A percentile compares a stretch with the other conserved stretches of the same genome.
phyloP scores from a whole-genome alignment of 2,888 invertebrate genomes.

The Ashinkailepas kermadecensis region DNA sequence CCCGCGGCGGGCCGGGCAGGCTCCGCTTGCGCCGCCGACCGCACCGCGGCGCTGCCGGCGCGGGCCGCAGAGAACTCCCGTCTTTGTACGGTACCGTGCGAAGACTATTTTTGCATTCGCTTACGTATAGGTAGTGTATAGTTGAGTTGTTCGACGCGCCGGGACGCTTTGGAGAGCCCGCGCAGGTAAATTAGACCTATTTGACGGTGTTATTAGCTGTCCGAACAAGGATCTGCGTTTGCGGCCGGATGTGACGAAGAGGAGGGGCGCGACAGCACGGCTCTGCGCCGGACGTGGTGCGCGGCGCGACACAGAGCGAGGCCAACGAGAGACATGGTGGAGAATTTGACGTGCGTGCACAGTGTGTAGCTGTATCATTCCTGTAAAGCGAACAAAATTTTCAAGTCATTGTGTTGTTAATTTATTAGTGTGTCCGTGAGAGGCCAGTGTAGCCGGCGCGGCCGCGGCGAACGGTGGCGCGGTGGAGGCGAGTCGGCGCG shows the following conservation, averaged over 20 bases:
- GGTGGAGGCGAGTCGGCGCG: no score
- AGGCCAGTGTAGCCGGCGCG: neutral
- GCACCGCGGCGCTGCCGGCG: neutral
- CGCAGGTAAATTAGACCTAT: neutral
- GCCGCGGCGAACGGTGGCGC: neutral
- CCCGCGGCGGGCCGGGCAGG: neutral
- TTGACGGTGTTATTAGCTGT: neutral
- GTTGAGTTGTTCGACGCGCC: neutral
- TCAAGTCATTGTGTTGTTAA: constrained; percentile 10
- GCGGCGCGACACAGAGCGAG: neutral
- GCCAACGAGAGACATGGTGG: neutral
- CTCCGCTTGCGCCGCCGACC: neutral
- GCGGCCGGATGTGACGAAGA: neutral
- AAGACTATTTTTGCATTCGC: constrained; percentile 18
- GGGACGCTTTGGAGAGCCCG: neutral
- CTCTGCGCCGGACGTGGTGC: neutral
- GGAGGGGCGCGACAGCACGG: neutral
- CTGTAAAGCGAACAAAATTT: constrained; percentile 18
- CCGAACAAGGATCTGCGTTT: no score
- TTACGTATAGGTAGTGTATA: neutral
- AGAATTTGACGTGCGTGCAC: no score
- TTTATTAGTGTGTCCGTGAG: constrained; percentile 5
- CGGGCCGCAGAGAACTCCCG: neutral
- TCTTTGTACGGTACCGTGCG: neutral
- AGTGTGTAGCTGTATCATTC: neutral